Evolutionary conservation across 2,113 vertebrate genomes (phyloP), one percentile per base, ranked within the genome.

Genomic region (Carassius auratus): DNA sequence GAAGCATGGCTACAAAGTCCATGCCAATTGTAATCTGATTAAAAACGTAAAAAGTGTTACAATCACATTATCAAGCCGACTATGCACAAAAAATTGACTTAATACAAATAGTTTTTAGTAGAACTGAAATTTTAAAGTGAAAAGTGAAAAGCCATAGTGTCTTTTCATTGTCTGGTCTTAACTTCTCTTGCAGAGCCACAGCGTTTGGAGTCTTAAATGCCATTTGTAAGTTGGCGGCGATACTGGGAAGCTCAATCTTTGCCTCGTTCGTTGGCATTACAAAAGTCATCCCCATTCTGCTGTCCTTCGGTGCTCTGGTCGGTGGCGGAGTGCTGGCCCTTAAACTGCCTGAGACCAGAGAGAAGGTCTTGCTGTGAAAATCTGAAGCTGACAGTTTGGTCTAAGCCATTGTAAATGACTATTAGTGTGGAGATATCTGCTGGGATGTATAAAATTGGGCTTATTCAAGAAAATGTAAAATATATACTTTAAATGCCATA

Each of bases 171-270:
- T 2, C 12, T 30, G 30, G 8, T 4, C 10, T 36, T 9, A 61
- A n/a, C 55, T 48, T 55, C 26, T n/a, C 8, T 77, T 68, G 1
- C 92, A 99, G 98, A 92, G 97, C 97, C 73, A 99, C 98, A 0
- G 97, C 97, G 8, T 99, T 99, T 17, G 97, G 98, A 68, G 95
- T 98, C 90, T 94, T 99, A 85, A 98, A 98, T 0, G 97, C 96
- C 82, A 91, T 97, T 71, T 99, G 97, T 91, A 99, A 98, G 91
- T 93, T 99, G 74, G 98, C 95, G 0, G 97, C 97, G 62, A 95
- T 99, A 87, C 90, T 99, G 88, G 96, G 98, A 83, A 98, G 96
- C 91, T 97, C 97, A 5, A 97, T 99, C 92, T 99, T 99, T 64
- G 92, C 96, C 89, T 96, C 97, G 81, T 98, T 98, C 0, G 96